Evolutionary conservation across 2,797 vertebrate species (phyloP), one percentile per base, ranked within the genome.

Genomic region (Neomorphus geoffroyi): DNA sequence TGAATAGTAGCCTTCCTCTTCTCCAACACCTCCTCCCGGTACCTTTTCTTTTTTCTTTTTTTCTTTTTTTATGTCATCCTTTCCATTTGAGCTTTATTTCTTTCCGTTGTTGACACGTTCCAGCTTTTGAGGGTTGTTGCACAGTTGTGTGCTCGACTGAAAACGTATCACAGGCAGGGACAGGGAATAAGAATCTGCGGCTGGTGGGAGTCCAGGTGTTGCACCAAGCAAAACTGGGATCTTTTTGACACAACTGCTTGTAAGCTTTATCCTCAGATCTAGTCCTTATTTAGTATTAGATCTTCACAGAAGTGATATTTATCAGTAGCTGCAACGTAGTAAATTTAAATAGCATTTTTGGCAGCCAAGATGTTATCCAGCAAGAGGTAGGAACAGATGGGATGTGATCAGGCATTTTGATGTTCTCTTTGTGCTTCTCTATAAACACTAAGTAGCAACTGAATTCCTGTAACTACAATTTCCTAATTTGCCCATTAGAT

Each of bases 311-410:
- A 94, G 70, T 82, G 79, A 75, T 96, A 85, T 92, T 96, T 96
- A 95, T 96, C 92, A 94, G 79, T 94, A 89, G 86, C 67, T 96
- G 32, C 84, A 74, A 85, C 94, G 92, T 96, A 94, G 89, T 96
- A 96, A 97, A 95, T 95, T 95, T 93, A 95, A 96, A 88, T 92
- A 66, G 92, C 94, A 94, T 96, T 95, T 96, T 95, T 96, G 95
- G 80, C 95, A 96, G 88, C 74, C 60, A 56, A 90, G 86, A 93
- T 93, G 53, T 96, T 96, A 93, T 82, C 94, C 83, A 96, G 79
- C 82, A 88, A 95, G 95, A 94, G 94, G 74, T 66, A 88, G 79
- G 92, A 91, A 90, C 96, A 94, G 79, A 96, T 92, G 93, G 92
- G 80, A 93, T 95, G 77, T 93, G 94, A 92, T 94, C 88, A 88